Evolutionary conservation across 2,113 vertebrate species (phyloP).

Genomic region (Poeciliopsis turrubarensis): DNA sequence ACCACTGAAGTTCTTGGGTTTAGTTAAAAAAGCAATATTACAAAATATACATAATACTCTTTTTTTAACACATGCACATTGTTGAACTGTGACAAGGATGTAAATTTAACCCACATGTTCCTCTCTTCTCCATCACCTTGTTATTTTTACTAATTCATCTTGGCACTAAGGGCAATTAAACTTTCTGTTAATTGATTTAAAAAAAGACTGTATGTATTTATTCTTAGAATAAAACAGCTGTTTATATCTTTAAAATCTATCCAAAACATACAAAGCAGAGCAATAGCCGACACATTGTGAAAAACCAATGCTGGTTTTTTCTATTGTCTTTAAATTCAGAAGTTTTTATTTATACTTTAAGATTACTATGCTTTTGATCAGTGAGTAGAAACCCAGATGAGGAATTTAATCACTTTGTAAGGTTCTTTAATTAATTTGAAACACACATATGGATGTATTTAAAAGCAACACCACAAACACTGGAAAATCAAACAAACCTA

Average conservation of each 20-base stretch:
- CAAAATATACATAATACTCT: background rate
- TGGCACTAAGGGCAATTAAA: no score
- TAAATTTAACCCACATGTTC: background rate
- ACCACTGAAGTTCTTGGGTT: background rate
- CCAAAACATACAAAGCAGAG: background rate
- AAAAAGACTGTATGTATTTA: background rate
- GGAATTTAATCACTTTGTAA: no score
- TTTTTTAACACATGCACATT: background rate
- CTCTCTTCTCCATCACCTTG: background rate
- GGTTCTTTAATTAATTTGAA: no score
- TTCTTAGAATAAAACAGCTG: background rate
- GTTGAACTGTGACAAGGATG: background rate
- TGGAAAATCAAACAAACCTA: no score
- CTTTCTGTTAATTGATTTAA: no score
- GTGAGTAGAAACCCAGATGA: no score
- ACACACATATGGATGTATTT: no score
- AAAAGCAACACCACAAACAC: no score
- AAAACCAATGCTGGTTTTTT: background rate
- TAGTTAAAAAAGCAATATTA: background rate
- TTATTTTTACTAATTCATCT: background rate
- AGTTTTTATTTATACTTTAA: no score
- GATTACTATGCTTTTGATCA: no score
- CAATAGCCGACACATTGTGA: background rate
- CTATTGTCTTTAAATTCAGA: no score
- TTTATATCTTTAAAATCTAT: no score